phyloP scores from a whole-genome alignment of 1,140 invertebrate species.

The Manduca sexta region DNA sequence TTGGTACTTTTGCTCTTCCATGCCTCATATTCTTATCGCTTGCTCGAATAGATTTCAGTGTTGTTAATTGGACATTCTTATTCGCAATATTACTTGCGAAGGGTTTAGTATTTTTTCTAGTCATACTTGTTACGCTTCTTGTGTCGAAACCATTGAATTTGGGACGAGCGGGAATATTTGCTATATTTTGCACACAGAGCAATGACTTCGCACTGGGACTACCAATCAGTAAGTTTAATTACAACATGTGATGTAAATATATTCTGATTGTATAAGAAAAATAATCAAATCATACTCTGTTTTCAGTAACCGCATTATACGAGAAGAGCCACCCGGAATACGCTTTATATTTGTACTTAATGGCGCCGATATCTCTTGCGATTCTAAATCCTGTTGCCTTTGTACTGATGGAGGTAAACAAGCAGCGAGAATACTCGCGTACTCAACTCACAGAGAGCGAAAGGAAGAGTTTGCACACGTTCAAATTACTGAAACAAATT shows the following conservation, averaged over 20 bases:
- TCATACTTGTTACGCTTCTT: conserved; percentile 85
- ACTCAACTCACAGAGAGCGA: conserved; percentile 17
- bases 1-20: conserved; percentile 94
- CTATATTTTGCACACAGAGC: conserved; percentile 96
- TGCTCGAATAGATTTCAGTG: conserved; percentile 86
- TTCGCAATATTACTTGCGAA: conserved; percentile 90
- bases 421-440: conserved; percentile 68
- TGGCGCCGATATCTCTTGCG: conserved; percentile 94
- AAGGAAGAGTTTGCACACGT: conserved; percentile 23
- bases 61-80: conserved; percentile 94
- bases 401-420: conserved; percentile 90
- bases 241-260: not conserved
- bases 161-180: conserved; percentile 91
- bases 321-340: conserved; percentile 89
- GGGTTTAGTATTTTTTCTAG: conserved; percentile 87
- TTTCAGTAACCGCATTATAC: conserved; percentile 84
- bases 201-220: conserved; percentile 99
- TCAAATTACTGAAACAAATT: conserved; percentile 54
- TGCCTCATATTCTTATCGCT: conserved; percentile 94
- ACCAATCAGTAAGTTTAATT: conserved; percentile 87
- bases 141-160: conserved; percentile 86
- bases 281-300: conserved; percentile 6
- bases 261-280: not conserved
- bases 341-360: conserved; percentile 91
- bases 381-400: conserved; percentile 96